Evolutionary conservation across 2,888 invertebrate genomes (phyloP).

Genomic region (Chromoteleia sp.): DNA sequence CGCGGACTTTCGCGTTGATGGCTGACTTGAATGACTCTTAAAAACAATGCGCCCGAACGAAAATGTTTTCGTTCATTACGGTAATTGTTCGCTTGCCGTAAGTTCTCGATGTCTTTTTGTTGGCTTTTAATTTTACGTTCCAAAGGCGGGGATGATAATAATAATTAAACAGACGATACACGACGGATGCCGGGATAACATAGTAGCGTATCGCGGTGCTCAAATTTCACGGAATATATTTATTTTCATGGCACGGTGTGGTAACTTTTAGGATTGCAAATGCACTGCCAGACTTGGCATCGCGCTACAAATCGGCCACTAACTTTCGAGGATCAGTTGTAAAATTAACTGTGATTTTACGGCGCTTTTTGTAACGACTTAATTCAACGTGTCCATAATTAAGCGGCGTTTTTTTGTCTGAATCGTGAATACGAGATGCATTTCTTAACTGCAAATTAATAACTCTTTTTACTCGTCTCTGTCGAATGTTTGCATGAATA

Average conservation of each 20-base stretch:
- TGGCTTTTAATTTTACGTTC: slow-evolving; percentile 21
- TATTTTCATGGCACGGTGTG: slow-evolving; percentile 13
- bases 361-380: slow-evolving; percentile 20
- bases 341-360: slow-evolving; percentile 24
- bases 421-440: background rate
- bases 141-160: background rate
- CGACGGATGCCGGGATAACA: slow-evolving; percentile 20
- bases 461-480: background rate
- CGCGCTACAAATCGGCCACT: background rate
- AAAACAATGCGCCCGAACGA: slow-evolving; percentile 9
- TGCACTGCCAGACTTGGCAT: background rate
- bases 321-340: slow-evolving; percentile 5
- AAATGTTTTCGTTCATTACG: slow-evolving; percentile 9
- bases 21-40: slow-evolving; percentile 4
- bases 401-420: background rate
- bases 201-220: slow-evolving; percentile 7
- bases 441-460: slow-evolving; percentile 10
- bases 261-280: slow-evolving; percentile 2
- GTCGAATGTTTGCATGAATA: slow-evolving; percentile 1
- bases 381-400: slow-evolving; percentile 27
- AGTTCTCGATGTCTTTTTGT: slow-evolving; percentile 13
- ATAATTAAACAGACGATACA: slow-evolving; percentile 34
- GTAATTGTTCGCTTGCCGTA: slow-evolving; percentile 16
- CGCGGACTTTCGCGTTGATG: too few relatives aligned
- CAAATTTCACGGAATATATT: slow-evolving; percentile 38